Evolutionary conservation across 2,797 vertebrate genomes (phyloP), one percentile per base, ranked within the genome.

Genomic region (Malurus splendens): DNA sequence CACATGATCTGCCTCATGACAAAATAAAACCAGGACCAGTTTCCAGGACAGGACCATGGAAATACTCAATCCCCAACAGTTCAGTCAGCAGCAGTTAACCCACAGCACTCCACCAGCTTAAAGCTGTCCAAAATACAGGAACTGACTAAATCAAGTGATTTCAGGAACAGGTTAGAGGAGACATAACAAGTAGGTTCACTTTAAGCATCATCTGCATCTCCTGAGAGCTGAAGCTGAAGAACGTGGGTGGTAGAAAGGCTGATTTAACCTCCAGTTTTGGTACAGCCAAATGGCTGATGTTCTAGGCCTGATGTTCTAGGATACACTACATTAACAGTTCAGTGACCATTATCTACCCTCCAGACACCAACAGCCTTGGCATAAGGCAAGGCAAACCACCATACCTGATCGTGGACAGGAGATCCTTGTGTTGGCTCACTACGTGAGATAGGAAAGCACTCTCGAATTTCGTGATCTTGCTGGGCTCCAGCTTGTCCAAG

Each of bases 381-480:
- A 55, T 10, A 10, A 60, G 54, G 9, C 1, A n/a, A 47, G 4
- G 10, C 3, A 25, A 39, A 59, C 9, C 14, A 38, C 11, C 80
- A 61, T 96, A 99, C 99, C 95, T 98, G 96, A 99, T 99, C 1
- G 94, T 96, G 27, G 96, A 32, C 20, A 99, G 98, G 56, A 99
- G 96, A 3, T 98, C 96, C 94, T 99, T 98, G 79, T 99, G 99
- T 86, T 99, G 98, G 96, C 98, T 98, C 79, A 98, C 93, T 17
- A 99, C 74, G 22, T 99, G 99, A 75, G 98, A 97, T 52, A 99
- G 97, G 97, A 99, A 99, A 92, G 98, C 97, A 20, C 94, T 98
- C 97, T 99, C 99, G 27, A 99, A 99, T 94, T 95, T 99, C 15
- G 99, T 99, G 96, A 99, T 99, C 96, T 99, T 99, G 97, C 98